phyloP scores from a whole-genome alignment of 2,113 vertebrate genomes.

The Elephas maximus region DNA sequence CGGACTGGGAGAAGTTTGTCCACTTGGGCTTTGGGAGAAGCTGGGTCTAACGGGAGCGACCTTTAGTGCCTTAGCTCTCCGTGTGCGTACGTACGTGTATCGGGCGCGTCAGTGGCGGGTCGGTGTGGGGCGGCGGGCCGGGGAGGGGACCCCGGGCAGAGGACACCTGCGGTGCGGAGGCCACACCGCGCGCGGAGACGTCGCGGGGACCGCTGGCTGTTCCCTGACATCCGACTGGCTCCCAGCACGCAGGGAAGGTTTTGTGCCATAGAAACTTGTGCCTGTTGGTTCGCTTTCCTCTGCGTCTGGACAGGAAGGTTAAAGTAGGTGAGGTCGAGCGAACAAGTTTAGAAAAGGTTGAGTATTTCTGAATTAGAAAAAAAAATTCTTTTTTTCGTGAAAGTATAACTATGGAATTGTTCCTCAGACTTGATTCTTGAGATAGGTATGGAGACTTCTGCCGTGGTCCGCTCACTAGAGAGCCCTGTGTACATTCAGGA shows the following conservation, averaged over 20 bases:
- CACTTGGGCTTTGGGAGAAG: constrained; percentile 3
- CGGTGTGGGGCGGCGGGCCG: not conserved
- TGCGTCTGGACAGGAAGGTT: not conserved
- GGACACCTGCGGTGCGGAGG: not conserved
- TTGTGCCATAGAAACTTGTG: constrained; percentile 53
- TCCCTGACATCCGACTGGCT: not conserved
- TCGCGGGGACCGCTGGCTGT: not conserved
- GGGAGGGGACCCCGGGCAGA: not conserved
- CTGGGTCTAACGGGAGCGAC: not conserved
- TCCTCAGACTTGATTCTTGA: not conserved
- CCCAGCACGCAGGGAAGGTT: not conserved
- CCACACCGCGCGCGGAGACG: fast-evolving
- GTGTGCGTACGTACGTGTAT: not conserved
- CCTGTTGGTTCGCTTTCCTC: not conserved
- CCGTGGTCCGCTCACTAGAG: not conserved
- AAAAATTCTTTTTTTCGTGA: not conserved
- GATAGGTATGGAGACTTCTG: not conserved
- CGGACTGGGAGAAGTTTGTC: constrained; percentile 58
- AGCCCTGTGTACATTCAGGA: not conserved
- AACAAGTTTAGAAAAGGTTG: constrained; percentile 60
- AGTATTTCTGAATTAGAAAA: not conserved
- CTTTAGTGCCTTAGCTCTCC: not conserved
- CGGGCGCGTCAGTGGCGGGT: not conserved
- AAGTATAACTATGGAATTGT: constrained; percentile 27
- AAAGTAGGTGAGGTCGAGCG: not conserved